phyloP scores from a whole-genome alignment of 2,113 vertebrate genomes.

The Murina feae region DNA sequence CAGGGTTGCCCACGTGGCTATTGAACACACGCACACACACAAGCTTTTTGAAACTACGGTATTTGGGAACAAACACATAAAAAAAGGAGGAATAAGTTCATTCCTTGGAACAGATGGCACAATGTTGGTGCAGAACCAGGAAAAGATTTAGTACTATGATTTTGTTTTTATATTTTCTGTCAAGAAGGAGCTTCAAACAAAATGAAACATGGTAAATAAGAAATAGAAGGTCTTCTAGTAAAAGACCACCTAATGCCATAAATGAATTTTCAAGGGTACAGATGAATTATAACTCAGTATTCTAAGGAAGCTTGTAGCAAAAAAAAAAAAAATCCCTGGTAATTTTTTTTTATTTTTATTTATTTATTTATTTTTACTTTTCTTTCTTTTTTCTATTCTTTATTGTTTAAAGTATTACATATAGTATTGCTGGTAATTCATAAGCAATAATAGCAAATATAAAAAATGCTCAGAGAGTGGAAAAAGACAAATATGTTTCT shows the following conservation, averaged over 20 bases:
- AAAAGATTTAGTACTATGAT: background rate
- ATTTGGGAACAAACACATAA: background rate
- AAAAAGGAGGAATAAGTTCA: background rate
- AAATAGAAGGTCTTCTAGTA: background rate
- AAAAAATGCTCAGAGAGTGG: background rate
- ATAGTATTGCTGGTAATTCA: background rate
- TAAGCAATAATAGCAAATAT: background rate
- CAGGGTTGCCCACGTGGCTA: background rate
- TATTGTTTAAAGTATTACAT: no score
- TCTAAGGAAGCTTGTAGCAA: background rate
- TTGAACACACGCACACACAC: background rate
- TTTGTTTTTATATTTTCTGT: constrained; percentile 6
- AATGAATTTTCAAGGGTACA: background rate
- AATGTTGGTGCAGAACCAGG: background rate
- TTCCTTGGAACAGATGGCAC: background rate
- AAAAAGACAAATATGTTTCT: constrained; percentile 17
- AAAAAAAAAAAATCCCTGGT: background rate
- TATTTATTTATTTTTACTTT: no score
- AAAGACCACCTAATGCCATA: background rate
- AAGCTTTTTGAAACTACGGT: background rate
- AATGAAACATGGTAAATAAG: background rate
- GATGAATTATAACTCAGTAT: background rate
- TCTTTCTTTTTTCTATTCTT: no score
- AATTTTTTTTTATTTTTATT: background rate
- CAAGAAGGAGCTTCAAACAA: background rate